A percentile compares a stretch with the other conserved stretches of the same genome.
Conservation (phyloP, 1,140 invertebrate species). For the Luehdorfia chinensis region DNA sequence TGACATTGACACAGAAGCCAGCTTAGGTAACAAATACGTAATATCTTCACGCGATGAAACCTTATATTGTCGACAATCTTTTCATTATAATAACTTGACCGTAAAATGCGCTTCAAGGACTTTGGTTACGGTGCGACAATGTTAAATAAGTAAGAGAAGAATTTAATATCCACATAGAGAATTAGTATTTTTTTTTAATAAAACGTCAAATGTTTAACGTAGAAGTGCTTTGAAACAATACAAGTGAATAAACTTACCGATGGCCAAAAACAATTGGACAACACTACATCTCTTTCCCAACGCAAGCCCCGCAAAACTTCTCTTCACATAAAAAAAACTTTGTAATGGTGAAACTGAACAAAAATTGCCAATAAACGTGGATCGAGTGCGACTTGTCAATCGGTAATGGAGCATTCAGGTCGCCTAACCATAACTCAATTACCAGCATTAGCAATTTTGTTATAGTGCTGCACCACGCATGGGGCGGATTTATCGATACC, state of each 20-base stretch:
- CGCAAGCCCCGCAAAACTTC: background rate
- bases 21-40: too few relatives aligned
- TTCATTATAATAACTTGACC: conserved; percentile 2
- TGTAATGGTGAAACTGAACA: background rate
- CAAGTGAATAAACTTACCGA: conserved; percentile 38
- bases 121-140: background rate
- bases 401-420: conserved; percentile 56
- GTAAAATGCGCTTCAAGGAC: conserved; percentile 9
- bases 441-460: conserved; percentile 66
- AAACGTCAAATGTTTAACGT: too few relatives aligned
- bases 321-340: conserved; percentile 2
- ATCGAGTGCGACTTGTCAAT: conserved; percentile 32
- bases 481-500: conserved; percentile 26
- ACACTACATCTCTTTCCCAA: conserved; percentile 35
- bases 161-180: too few relatives aligned
- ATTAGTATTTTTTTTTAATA: too few relatives aligned
- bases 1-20: too few relatives aligned
- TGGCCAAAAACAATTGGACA: conserved; percentile 20
- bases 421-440: conserved; percentile 69
- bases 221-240: too few relatives aligned
- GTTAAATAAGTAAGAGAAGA: too few relatives aligned
- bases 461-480: conserved; percentile 40
- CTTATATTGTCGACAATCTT: conserved; percentile 6
- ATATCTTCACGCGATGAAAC: too few relatives aligned
- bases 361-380: conserved; percentile 25